phyloP scores from a whole-genome alignment of 2,888 invertebrate species.

The Odontocolon sp. region DNA sequence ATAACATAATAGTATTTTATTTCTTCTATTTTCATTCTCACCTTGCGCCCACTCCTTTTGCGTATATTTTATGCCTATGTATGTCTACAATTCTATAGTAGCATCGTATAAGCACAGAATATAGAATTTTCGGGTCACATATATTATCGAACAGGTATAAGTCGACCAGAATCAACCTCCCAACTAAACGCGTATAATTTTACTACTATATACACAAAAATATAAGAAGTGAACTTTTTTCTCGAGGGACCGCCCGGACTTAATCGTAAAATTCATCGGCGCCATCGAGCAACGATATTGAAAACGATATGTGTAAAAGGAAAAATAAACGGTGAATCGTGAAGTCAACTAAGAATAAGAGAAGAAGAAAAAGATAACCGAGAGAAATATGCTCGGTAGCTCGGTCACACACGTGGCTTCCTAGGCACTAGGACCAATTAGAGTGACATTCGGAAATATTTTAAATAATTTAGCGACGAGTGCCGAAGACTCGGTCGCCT shows the following conservation, averaged over 20 bases:
- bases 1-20: slow-evolving; percentile 2
- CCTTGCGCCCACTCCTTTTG: slow-evolving; percentile 13
- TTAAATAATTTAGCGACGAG: slow-evolving; percentile 74
- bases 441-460: slow-evolving; percentile 69
- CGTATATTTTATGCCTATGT: slow-evolving; percentile 9
- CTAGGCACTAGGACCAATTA: slow-evolving; percentile 65
- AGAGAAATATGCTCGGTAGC: slow-evolving; percentile 32
- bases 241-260: slow-evolving; percentile 53
- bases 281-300: slow-evolving; percentile 33
- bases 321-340: slow-evolving; percentile 21
- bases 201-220: slow-evolving; percentile 16
- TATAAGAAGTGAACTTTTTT: slow-evolving; percentile 8
- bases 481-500: slow-evolving; percentile 19
- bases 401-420: slow-evolving; percentile 60
- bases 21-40: slow-evolving; percentile 29
- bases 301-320: slow-evolving; percentile 33
- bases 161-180: slow-evolving; percentile 10
- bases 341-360: slow-evolving; percentile 18
- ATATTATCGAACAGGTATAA: slow-evolving; percentile 52
- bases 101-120: slow-evolving; percentile 26
- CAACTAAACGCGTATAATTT: slow-evolving; percentile 32
- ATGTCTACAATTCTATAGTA: not conserved
- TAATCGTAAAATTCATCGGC: slow-evolving; percentile 57
- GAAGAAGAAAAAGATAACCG: not conserved
- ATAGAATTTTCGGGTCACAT: slow-evolving; percentile 42